phyloP scores from a whole-genome alignment of 2,113 vertebrate genomes.

The Plecotus auritus region DNA sequence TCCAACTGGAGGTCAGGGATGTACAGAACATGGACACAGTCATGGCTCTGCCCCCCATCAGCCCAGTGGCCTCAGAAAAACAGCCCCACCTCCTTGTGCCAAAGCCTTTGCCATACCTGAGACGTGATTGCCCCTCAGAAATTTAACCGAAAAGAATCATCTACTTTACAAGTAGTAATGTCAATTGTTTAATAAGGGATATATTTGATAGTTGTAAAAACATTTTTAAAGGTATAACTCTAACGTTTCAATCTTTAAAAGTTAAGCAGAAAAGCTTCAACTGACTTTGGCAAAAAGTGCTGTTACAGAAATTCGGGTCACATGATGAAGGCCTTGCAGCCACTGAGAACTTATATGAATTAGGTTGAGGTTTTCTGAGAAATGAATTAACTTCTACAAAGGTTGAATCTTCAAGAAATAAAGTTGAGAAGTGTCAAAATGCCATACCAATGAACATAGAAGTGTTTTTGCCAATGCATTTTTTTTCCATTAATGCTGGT shows the following conservation, averaged over 20 bases:
- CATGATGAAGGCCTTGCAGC: not conserved
- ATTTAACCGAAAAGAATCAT: not conserved
- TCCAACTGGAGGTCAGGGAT: not conserved
- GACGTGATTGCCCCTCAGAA: not conserved
- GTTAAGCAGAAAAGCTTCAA: not conserved
- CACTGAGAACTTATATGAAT: not conserved
- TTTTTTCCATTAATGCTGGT: not conserved
- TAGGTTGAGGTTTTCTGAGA: not conserved
- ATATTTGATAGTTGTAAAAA: not conserved
- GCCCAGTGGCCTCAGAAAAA: not conserved
- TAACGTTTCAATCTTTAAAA: not conserved
- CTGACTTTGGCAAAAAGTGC: not conserved
- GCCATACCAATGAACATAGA: not conserved
- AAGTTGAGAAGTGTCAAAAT: constrained; percentile 1
- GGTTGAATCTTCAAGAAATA: not conserved
- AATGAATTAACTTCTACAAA: not conserved
- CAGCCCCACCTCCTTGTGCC: not conserved
- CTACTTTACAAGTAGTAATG: not conserved
- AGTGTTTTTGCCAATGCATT: not conserved
- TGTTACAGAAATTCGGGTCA: not conserved
- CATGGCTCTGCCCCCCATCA: not conserved
- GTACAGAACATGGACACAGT: not conserved
- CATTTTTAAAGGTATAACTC: not conserved
- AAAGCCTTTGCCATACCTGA: not conserved
- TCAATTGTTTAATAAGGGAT: not conserved